Conservation (phyloP, 2,797 vertebrate genomes). For the Anguilla anguilla region DNA sequence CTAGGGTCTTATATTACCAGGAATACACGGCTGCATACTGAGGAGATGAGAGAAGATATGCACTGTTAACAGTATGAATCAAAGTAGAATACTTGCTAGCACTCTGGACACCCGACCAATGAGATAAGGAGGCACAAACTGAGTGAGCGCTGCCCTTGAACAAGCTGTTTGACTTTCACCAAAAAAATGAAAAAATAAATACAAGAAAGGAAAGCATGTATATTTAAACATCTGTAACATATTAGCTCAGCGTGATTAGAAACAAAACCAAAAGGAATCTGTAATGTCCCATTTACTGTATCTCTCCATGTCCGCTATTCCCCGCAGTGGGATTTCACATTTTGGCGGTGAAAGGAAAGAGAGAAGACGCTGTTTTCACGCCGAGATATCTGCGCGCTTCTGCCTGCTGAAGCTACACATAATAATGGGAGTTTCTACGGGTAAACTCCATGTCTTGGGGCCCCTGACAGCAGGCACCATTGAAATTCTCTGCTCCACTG, state of each 20-base stretch:
- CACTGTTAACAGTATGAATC: neutral
- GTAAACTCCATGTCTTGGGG: constrained; percentile 37
- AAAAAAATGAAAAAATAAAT: neutral
- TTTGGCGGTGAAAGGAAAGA: neutral
- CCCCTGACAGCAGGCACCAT: constrained; percentile 39
- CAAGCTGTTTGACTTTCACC: neutral
- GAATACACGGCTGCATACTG: neutral
- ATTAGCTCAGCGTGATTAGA: neutral
- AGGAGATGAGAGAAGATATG: neutral
- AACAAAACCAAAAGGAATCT: neutral
- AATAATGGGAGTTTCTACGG: constrained; percentile 39
- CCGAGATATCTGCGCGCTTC: constrained; percentile 6
- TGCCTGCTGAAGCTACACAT: constrained; percentile 30
- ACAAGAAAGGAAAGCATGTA: neutral
- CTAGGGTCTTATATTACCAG: neutral
- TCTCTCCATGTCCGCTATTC: neutral
- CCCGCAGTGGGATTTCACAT: constrained; percentile 1
- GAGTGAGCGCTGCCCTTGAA: neutral
- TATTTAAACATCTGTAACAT: neutral
- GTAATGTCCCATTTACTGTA: constrained; percentile 2
- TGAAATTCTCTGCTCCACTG: constrained; percentile 37
- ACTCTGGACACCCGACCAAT: neutral
- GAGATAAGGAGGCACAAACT: neutral
- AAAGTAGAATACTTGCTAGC: neutral
- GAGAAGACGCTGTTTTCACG: constrained; percentile 10